Conservation (phyloP, 2,113 vertebrate species). For the Anarrhichthys ocellatus region DNA sequence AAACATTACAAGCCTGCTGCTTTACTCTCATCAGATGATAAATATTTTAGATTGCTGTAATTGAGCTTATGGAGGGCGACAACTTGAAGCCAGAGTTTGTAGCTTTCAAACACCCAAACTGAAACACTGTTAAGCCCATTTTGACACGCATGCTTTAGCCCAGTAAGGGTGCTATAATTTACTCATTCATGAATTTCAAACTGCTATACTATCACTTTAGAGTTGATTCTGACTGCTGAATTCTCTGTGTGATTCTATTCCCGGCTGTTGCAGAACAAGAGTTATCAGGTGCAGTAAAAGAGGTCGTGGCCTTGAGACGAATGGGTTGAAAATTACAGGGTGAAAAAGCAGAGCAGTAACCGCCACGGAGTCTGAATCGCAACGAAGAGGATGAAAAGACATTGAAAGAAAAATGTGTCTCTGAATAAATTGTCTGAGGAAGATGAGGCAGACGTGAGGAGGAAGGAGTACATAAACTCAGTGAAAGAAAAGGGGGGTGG, state of each 20-base stretch:
- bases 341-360: slow-evolving; percentile 26
- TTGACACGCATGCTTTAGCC: not conserved
- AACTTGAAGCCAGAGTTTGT: not conserved
- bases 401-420: slow-evolving; percentile 22
- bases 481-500: not conserved
- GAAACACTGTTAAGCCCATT: not conserved
- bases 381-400: slow-evolving; percentile 4
- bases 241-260: slow-evolving; percentile 7
- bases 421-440: slow-evolving; percentile 26
- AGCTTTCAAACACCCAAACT: not conserved
- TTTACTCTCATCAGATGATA: not conserved
- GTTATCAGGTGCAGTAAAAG: slow-evolving; percentile 9
- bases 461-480: not conserved
- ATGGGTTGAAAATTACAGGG: slow-evolving; percentile 10
- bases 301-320: slow-evolving; percentile 13
- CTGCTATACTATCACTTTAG: not conserved
- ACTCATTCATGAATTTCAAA: not conserved
- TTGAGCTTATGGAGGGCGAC: not conserved
- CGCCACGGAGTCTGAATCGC: not conserved
- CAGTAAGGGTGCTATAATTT: not conserved
- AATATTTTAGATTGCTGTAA: slow-evolving; percentile 18
- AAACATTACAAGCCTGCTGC: slow-evolving; percentile 7
- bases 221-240: not conserved
- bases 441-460: not conserved
- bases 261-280: slow-evolving; percentile 17